Evolutionary conservation across 1,140 invertebrate genomes (phyloP).

Genomic region (Brachionus plicatilis): DNA sequence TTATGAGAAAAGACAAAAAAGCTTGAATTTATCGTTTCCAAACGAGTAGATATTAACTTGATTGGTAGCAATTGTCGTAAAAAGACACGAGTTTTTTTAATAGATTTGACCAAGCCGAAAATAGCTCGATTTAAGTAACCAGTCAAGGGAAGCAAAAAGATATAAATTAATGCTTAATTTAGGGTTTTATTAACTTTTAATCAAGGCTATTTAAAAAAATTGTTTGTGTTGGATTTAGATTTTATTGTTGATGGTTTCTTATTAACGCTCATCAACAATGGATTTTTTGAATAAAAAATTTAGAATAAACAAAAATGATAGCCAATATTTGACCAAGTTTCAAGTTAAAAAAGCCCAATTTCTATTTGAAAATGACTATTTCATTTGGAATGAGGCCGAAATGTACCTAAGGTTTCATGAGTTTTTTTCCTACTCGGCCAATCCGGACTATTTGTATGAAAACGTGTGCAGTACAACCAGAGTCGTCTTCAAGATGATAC

Average conservation of each 20-base stretch:
- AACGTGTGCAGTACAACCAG: background rate
- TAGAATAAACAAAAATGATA: constrained; percentile 35
- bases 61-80: background rate
- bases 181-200: background rate
- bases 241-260: background rate
- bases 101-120: background rate
- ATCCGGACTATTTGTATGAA: background rate
- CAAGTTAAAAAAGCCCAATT: constrained; percentile 36
- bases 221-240: background rate
- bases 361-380: constrained; percentile 39
- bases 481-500: constrained; percentile 10
- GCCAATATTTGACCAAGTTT: background rate
- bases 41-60: background rate
- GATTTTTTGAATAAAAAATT: background rate
- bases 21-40: background rate
- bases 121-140: background rate
- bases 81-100: background rate
- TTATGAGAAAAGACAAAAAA: background rate
- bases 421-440: background rate
- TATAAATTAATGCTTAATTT: background rate
- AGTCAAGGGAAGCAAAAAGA: background rate
- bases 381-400: constrained; percentile 40
- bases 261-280: background rate
- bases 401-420: constrained; percentile 37
- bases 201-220: constrained; percentile 1